A percentile compares a stretch with the other conserved stretches of the same genome.
Conservation (phyloP, 2,113 vertebrate species). For the Ptilorrhoa leucosticta region DNA sequence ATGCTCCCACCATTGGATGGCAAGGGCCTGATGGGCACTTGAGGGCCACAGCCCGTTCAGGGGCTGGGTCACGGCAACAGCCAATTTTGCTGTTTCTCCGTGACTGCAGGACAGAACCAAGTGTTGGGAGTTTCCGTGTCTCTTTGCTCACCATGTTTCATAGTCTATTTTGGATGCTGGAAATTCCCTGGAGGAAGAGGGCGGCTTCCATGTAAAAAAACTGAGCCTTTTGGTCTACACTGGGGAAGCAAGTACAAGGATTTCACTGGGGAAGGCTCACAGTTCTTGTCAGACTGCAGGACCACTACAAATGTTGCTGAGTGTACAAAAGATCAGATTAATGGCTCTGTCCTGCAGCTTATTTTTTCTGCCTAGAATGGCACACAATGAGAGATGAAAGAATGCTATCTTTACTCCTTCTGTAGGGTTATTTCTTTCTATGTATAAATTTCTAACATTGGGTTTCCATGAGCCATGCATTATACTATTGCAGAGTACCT, state of each 20-base stretch:
- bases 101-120: background rate
- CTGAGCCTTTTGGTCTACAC: background rate
- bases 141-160: background rate
- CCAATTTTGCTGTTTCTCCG: background rate
- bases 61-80: too few species aligned
- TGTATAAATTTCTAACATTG: background rate
- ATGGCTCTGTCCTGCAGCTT: background rate
- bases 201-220: background rate
- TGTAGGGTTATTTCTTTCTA: background rate
- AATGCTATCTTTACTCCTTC: background rate
- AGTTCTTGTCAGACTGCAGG: background rate
- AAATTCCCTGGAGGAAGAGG: background rate
- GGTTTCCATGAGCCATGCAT: background rate
- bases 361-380: background rate
- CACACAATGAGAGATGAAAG: background rate
- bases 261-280: background rate
- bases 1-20: too few species aligned
- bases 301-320: background rate
- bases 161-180: background rate
- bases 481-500: background rate
- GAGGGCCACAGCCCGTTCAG: too few species aligned
- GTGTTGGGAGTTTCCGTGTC: background rate
- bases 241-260: background rate
- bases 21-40: too few species aligned
- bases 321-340: background rate